These are phyloP conservation scores for Aix galericulata DNA, from an alignment of 2,113 vertebrate species.

Conservation along the genomic window DNA sequence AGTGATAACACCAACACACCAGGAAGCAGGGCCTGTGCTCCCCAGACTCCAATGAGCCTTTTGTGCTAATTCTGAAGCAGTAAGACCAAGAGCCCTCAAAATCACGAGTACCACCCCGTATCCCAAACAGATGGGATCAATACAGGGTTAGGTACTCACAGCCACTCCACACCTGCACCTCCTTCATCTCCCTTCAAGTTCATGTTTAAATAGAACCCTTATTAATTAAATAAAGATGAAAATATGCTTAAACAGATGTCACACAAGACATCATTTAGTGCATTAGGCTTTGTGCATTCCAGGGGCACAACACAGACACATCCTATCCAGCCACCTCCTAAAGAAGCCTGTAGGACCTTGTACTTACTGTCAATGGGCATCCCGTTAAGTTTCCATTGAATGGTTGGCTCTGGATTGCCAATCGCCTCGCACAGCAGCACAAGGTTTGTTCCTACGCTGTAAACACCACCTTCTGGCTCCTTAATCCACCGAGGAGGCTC, in stretches of 20 bases:
- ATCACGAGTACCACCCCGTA: neutral
- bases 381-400: conserved; percentile 89
- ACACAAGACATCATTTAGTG: rapidly evolving
- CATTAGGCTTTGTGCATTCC: rapidly evolving
- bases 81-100: neutral
- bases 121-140: neutral
- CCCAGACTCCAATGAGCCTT: too few species aligned
- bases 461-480: conserved; percentile 84
- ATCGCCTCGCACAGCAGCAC: conserved; percentile 84
- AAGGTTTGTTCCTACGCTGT: conserved; percentile 81
- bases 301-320: rapidly evolving
- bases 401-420: conserved; percentile 83
- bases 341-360: neutral
- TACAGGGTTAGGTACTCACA: rapidly evolving
- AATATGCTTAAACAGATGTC: rapidly evolving
- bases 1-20: rapidly evolving
- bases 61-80: neutral
- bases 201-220: neutral
- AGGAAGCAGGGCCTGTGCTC: neutral
- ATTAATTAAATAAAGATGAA: neutral
- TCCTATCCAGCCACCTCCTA: neutral
- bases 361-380: conserved; percentile 80
- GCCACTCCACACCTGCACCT: neutral
- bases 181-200: neutral
- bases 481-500: conserved; percentile 89